Conservation (phyloP, 2,113 vertebrate species). For the Saccopteryx bilineata region DNA sequence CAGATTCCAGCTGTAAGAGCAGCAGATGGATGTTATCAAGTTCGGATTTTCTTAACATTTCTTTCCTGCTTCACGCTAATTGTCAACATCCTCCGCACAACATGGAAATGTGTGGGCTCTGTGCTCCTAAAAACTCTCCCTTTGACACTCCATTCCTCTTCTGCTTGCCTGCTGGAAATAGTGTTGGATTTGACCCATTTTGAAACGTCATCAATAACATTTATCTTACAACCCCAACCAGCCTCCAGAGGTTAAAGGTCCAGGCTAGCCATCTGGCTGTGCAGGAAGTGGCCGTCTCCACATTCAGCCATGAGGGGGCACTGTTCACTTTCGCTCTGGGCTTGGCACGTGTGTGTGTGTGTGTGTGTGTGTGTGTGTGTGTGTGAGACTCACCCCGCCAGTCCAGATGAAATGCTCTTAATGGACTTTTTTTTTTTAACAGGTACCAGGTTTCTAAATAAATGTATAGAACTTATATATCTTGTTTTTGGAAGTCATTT, state of each 20-base stretch:
- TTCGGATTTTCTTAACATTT: constrained; percentile 62
- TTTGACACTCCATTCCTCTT: neutral
- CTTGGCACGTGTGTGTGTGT: rapidly evolving
- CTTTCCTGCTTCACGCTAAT: constrained; percentile 38
- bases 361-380: too few species aligned
- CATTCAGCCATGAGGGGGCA: constrained; percentile 71
- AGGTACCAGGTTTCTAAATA: neutral
- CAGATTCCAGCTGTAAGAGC: constrained; percentile 42
- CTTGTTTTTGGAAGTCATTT: neutral
- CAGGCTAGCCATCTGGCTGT: rapidly evolving
- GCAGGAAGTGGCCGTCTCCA: neutral
- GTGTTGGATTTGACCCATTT: constrained; percentile 21
- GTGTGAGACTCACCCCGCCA: rapidly evolving
- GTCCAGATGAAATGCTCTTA: neutral
- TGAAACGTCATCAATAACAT: neutral
- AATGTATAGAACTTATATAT: neutral
- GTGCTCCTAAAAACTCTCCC: neutral
- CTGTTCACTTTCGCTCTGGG: constrained; percentile 54
- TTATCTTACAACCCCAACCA: neutral
- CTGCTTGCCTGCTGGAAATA: constrained; percentile 38
- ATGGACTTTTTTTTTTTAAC: neutral
- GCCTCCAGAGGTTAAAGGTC: neutral
- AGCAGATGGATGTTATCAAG: constrained; percentile 40
- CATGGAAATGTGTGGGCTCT: constrained; percentile 21
- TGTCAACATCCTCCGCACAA: constrained; percentile 61